A percentile compares a stretch with the other conserved stretches of the same genome.
Conservation (phyloP, 1,140 invertebrate species). For the Platyscapa corneri region DNA sequence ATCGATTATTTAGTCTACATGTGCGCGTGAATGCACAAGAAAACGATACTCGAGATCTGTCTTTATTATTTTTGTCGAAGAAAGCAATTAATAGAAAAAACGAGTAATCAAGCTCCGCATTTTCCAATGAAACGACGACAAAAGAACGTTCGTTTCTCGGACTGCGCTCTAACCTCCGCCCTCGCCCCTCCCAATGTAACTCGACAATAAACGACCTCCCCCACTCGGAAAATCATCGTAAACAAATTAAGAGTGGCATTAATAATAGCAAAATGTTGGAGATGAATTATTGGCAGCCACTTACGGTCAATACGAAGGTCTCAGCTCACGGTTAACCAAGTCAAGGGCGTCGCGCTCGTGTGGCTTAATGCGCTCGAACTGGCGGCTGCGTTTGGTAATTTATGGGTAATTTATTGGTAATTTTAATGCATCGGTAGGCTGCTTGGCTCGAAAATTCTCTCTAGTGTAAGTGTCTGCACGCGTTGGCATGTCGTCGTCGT, state of each 20-base stretch:
- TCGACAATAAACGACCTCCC: not conserved
- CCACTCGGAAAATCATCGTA: not conserved
- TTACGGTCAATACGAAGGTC: not conserved
- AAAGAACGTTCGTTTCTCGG: not conserved
- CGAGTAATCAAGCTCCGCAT: not conserved
- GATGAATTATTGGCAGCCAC: not conserved
- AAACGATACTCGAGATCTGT: not conserved
- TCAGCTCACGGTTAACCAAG: not conserved
- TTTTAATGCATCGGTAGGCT: too few species aligned
- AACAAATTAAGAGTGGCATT: not conserved
- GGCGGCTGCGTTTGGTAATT: not conserved
- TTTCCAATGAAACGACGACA: not conserved
- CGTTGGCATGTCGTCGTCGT: too few species aligned
- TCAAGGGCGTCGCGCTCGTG: not conserved
- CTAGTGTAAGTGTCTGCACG: not conserved
- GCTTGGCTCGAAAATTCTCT: not conserved
- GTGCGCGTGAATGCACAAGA: not conserved
- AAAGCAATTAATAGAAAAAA: not conserved
- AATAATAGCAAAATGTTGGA: not conserved
- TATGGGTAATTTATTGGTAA: too few species aligned
- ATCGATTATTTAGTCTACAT: not conserved
- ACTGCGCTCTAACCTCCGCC: constrained; percentile 2
- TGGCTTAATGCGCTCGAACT: not conserved
- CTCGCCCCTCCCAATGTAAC: not conserved
- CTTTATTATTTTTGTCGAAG: not conserved